Base-by-base conservation (phyloP, 2,113 vertebrate species). In the Dasyurus viverrinus region DNA sequence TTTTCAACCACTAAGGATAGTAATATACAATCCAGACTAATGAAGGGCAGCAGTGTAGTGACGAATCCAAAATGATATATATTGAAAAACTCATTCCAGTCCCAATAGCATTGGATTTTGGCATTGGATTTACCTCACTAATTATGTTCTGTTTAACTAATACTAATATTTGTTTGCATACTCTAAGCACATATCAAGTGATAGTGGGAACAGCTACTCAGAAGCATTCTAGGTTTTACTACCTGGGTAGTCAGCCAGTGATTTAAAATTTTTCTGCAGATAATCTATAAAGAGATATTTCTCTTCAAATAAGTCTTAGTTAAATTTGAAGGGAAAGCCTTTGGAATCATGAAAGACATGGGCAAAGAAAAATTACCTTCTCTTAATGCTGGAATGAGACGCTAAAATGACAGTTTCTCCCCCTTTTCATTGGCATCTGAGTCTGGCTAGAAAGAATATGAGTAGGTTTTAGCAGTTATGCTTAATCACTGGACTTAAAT, bases 201-300 rank as follows among this genome's bases (percentile, higher is more conserved):
- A 93, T 94, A 93, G n/a, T 91, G 48, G 76, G 42, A 84, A 23
- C 2, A 42, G 68, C 19, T 42, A 84, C 68, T 48, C 22, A 89
- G 36, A 94, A 11, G 5, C 27, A 50, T 57, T 6, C n/a, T 57
- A 76, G 24, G 8, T 93, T n/a, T 48, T 60, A 23, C 93, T 54
- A 95, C 19, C 93, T 54, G 95, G n/a, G 68, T 42, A 84, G 36
- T 48, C 48, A 90, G 30, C 16, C 23, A 93, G 22, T 12, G 10
- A 57, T 93, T 94, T 84, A 84, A 93, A 91, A 76, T 2, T 89
- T 91, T 92, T 46, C 22, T 26, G 95, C 89, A 93, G 93, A 92
- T 94, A 95, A 89, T 7, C 94, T 54, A 94, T 57, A 95, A 53
- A 95, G 52, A 89, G 46, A 53, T 90, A 76, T 60, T 89, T 97